These are phyloP conservation scores for Loris lydekkerianus DNA, from an alignment of 2,797 vertebrate species.

Conservation along the genomic window DNA sequence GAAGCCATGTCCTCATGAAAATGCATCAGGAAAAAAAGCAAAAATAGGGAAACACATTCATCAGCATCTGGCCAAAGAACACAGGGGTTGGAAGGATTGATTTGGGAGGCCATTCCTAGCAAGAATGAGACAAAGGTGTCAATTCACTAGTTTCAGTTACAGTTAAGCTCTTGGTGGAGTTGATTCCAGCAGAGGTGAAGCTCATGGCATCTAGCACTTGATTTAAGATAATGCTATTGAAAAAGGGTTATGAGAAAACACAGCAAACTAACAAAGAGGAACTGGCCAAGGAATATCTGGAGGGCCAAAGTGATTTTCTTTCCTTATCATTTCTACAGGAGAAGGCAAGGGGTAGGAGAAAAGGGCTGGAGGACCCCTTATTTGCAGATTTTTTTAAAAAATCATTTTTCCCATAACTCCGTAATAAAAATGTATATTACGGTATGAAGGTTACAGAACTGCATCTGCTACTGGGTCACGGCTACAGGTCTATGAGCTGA, in stretches of 20 bases:
- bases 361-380: slow-evolving; percentile 86
- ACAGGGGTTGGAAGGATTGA: slow-evolving; percentile 63
- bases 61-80: slow-evolving; percentile 77
- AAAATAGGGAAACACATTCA: slow-evolving; percentile 62
- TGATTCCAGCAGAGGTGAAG: slow-evolving; percentile 79
- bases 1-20: slow-evolving; percentile 77
- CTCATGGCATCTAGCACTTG: slow-evolving; percentile 76
- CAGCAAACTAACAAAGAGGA: slow-evolving; percentile 70
- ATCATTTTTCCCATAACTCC: slow-evolving; percentile 87
- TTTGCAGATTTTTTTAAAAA: slow-evolving; percentile 84
- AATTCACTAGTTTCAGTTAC: slow-evolving; percentile 69
- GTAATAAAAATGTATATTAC: slow-evolving; percentile 88
- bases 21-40: slow-evolving; percentile 62
- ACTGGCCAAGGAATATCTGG: slow-evolving; percentile 80
- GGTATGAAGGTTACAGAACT: slow-evolving; percentile 91
- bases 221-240: slow-evolving; percentile 73
- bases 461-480: slow-evolving; percentile 89
- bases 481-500: slow-evolving; percentile 99
- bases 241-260: slow-evolving; percentile 78
- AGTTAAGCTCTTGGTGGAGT: slow-evolving; percentile 79
- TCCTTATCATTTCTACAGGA: slow-evolving; percentile 84
- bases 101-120: slow-evolving; percentile 82
- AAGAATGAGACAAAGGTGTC: slow-evolving; percentile 77
- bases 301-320: slow-evolving; percentile 80
- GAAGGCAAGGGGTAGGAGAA: slow-evolving; percentile 83